Evolutionary conservation across 2,797 vertebrate species (phyloP), one percentile per base, ranked within the genome.

Genomic region (Moxostoma hubbsi): DNA sequence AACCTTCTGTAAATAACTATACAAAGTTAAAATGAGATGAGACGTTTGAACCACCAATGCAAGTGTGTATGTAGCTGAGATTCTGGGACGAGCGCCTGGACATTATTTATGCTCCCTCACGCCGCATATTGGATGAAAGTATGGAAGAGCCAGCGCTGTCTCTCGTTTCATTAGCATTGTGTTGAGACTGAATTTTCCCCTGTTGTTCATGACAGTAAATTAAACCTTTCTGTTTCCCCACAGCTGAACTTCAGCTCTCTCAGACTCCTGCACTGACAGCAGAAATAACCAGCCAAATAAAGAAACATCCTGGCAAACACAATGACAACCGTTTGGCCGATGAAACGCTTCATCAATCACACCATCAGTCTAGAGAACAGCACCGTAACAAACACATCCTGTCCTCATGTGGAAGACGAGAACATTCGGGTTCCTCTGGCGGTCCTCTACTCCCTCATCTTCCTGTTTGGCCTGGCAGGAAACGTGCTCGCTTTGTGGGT

Each of bases 401-500:
- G 96, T 57, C 0, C 1, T 0, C 67, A 24, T 24, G 24, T 89
- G 62, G 90, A 96, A 0, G 87, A 95, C 0, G 61, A 67, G 1
- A 82, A 89, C 0, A 75, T 97, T 12, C 92, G 90, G 49, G 68
- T 83, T n/a, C 86, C 83, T 12, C 79, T 97, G 79, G 91, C 92
- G 0, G 12, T 91, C 75, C 89, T 93, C 58, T 98, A 97, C 87
- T 90, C 92, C 0, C 0, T 97, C 16, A 94, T 98, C 89, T 98
- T 98, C 83, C 5, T 95, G 0, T 43, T 95, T 73, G 97, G 96
- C 82, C 85, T 98, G 12, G 67, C 81, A 3, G 96, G 96, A 71
- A 98, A 99, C 84, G 73, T 93, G 77, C 89, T 94, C 66, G 95
- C 97, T 49, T 89, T 98, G n/a, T 96, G 95, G 89, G 94, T 96